A percentile compares a stretch with the other conserved stretches of the same genome.
phyloP scores from a whole-genome alignment of 2,888 invertebrate genomes.

The Amphipyra tragopoginis region DNA sequence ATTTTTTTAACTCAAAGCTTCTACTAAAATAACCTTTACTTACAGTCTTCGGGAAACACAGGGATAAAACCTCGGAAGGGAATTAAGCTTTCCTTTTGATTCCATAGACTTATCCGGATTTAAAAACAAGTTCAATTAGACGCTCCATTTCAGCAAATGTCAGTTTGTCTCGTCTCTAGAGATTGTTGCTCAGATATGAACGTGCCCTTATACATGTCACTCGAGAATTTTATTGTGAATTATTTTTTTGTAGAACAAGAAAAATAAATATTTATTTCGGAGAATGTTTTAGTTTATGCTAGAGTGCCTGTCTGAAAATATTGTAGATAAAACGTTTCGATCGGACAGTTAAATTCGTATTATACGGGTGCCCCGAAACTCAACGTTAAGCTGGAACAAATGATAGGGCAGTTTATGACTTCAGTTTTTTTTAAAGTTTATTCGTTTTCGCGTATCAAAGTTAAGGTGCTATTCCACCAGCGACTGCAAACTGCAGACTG shows the following conservation, averaged over 20 bases:
- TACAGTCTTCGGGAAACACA: constrained; percentile 14
- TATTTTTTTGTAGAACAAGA: too few species aligned
- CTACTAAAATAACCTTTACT: constrained; percentile 7
- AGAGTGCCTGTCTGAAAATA: too few species aligned
- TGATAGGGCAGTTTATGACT: too few species aligned
- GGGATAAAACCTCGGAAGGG: constrained; percentile 14
- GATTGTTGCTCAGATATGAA: constrained; percentile 11
- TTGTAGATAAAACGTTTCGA: too few species aligned
- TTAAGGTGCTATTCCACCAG: too few species aligned
- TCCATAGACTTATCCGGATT: constrained; percentile 37
- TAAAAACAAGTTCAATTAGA: constrained; percentile 36
- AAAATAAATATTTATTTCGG: constrained; percentile 6
- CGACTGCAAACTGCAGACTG: too few species aligned
- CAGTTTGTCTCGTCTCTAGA: constrained; percentile 33
- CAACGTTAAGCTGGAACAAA: too few species aligned
- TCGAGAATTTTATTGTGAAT: constrained; percentile 2
- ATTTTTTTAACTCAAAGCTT: neutral
- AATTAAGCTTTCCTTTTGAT: constrained; percentile 38
- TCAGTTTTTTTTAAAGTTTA: too few species aligned
- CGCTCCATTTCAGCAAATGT: constrained; percentile 32
- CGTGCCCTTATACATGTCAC: constrained; percentile 1
- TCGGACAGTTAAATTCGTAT: too few species aligned
- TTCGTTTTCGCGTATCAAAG: too few species aligned
- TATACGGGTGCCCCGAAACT: too few species aligned
- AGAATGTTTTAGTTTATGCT: constrained; percentile 1